Conservation (phyloP, 2,797 vertebrate genomes). For the Esox masquinongy region DNA sequence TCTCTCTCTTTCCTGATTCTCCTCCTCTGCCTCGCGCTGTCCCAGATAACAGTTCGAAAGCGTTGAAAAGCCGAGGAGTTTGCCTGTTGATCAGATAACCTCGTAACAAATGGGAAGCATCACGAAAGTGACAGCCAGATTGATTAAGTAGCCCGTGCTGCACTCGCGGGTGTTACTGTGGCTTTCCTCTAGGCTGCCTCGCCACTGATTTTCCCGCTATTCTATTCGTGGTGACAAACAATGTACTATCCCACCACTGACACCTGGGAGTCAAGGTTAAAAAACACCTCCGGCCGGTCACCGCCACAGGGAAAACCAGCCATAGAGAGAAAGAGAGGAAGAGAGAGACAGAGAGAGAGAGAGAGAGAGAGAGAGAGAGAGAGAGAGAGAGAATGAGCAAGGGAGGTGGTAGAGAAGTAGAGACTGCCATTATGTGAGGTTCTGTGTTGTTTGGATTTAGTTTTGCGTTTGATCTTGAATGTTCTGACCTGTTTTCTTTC, state of each 20-base stretch:
- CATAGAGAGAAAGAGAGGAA: constrained; percentile 7
- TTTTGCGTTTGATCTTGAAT: too few species aligned
- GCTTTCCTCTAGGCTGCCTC: constrained; percentile 77
- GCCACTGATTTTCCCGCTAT: constrained; percentile 82
- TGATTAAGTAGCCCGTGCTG: constrained; percentile 89
- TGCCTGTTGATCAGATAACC: constrained; percentile 88
- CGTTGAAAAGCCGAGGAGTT: constrained; percentile 68
- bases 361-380: constrained; percentile 14
- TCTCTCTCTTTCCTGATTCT: constrained; percentile 13
- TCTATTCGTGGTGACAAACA: constrained; percentile 95
- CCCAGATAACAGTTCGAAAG: constrained; percentile 53
- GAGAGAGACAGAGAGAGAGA: constrained; percentile 16
- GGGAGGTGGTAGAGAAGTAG: constrained; percentile 29
- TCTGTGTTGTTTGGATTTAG: too few species aligned
- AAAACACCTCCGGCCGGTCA: constrained; percentile 78
- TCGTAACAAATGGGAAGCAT: constrained; percentile 93
- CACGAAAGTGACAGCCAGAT: constrained; percentile 94
- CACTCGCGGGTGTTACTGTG: constrained; percentile 68
- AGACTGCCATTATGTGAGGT: constrained; percentile 37
- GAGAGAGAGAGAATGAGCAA: constrained; percentile 22
- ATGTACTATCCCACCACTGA: constrained; percentile 79
- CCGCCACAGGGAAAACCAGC: constrained; percentile 36
- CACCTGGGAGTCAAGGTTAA: constrained; percentile 92
- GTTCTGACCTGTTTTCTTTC: too few species aligned
- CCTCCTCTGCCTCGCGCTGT: background rate